phyloP scores from a whole-genome alignment of 1,140 invertebrate genomes.

The Bombus ignitus region DNA sequence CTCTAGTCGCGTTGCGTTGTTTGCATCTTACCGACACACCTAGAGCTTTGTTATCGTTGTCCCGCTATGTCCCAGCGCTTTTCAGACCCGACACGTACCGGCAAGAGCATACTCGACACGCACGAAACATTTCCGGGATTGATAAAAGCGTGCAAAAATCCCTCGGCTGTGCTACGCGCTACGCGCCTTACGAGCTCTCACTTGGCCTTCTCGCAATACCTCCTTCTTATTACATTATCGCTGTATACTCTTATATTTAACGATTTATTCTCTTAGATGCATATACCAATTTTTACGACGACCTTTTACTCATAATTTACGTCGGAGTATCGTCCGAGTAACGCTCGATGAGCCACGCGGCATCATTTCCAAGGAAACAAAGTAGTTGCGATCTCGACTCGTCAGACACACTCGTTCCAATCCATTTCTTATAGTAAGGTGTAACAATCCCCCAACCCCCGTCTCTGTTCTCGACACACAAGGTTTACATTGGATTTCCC shows the following conservation, averaged over 20 bases:
- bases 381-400: conserved; percentile 50
- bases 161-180: conserved; percentile 62
- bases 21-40: conserved; percentile 49
- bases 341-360: not conserved
- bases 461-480: conserved; percentile 65
- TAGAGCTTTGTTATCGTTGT: conserved; percentile 55
- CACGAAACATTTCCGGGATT: conserved; percentile 26
- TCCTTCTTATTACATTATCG: conserved; percentile 32
- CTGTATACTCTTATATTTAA: conserved; percentile 28
- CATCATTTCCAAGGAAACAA: conserved; percentile 3
- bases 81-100: conserved; percentile 14
- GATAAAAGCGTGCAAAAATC: conserved; percentile 18
- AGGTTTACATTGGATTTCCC: conserved; percentile 82
- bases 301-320: conserved; percentile 7
- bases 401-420: conserved; percentile 78
- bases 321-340: conserved; percentile 2
- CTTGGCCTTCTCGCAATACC: conserved; percentile 61
- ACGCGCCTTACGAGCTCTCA: conserved; percentile 53
- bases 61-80: conserved; percentile 57
- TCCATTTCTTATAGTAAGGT: conserved; percentile 83
- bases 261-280: conserved; percentile 24
- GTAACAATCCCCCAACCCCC: not conserved
- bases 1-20: conserved; percentile 17
- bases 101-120: not conserved
- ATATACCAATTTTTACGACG: conserved; percentile 15